Evolutionary conservation across 2,113 vertebrate species (phyloP).

Genomic region (Romanogobio albipinnatus): DNA sequence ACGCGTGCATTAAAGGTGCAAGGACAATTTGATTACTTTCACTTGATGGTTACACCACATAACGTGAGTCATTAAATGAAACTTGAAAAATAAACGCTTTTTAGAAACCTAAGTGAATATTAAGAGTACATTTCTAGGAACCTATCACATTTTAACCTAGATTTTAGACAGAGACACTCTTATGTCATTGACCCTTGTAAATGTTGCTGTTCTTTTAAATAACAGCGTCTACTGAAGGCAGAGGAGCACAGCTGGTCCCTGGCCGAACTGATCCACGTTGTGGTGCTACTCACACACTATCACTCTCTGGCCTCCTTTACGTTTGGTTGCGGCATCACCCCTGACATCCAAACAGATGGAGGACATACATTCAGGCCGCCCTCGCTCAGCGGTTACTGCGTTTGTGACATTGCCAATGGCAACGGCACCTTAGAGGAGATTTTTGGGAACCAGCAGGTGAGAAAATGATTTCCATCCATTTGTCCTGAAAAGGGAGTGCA

Average conservation of each 20-base stretch:
- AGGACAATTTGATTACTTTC: not conserved
- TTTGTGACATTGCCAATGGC: conserved; percentile 93
- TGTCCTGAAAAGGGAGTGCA: not conserved
- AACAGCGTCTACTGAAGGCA: conserved; percentile 89
- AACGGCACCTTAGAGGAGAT: conserved; percentile 83
- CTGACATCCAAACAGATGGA: conserved; percentile 92
- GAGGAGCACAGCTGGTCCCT: conserved; percentile 98
- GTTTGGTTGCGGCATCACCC: conserved; percentile 94
- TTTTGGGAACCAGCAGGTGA: conserved; percentile 74
- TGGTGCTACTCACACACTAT: conserved; percentile 96
- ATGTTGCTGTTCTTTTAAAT: not conserved
- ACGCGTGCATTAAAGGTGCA: not conserved
- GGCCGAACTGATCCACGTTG: conserved; percentile 93
- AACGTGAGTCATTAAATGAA: conserved; percentile 10
- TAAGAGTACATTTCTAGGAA: not conserved
- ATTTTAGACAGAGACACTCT: not conserved
- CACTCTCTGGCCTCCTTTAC: conserved; percentile 98
- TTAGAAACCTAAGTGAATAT: not conserved
- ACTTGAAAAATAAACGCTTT: not conserved
- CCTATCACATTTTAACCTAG: not conserved
- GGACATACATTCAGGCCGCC: conserved; percentile 94
- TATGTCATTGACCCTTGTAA: not conserved
- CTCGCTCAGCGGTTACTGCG: conserved; percentile 89
- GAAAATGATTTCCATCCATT: not conserved
- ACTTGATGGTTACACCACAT: not conserved